These are phyloP conservation scores for Lithobates pipiens DNA, from an alignment of 2,797 vertebrate genomes.

Conservation along the genomic window DNA sequence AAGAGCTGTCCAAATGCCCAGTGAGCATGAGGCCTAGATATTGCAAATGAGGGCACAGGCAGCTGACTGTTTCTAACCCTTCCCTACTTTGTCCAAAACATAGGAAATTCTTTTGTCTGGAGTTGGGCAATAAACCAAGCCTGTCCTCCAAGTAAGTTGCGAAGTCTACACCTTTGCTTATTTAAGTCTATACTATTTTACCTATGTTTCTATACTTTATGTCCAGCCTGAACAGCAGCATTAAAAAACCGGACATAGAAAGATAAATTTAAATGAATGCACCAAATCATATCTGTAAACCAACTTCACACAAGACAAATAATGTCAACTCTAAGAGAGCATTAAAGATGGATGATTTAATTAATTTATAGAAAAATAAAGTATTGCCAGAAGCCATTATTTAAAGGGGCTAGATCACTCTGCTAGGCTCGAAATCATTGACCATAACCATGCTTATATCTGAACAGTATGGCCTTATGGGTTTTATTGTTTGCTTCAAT, in stretches of 20 bases:
- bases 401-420: background rate
- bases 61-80: too few relatives aligned
- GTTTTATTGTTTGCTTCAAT: background rate
- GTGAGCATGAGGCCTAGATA: too few relatives aligned
- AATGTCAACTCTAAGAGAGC: constrained; percentile 16
- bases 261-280: background rate
- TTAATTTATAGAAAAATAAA: constrained; percentile 44
- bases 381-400: constrained; percentile 15
- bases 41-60: too few relatives aligned
- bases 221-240: too few relatives aligned
- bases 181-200: too few relatives aligned
- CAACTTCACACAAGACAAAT: constrained; percentile 24
- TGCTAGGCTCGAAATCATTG: background rate
- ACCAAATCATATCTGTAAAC: background rate
- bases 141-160: too few relatives aligned
- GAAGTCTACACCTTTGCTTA: too few relatives aligned
- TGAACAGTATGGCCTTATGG: background rate
- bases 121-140: too few relatives aligned
- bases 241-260: background rate
- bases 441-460: background rate
- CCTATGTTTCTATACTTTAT: too few relatives aligned
- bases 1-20: too few relatives aligned
- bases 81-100: too few relatives aligned
- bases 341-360: constrained; percentile 46
- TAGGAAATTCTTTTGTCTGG: too few relatives aligned